Conservation (phyloP, 2,113 vertebrate genomes). For the Phalacrocorax carbo region DNA sequence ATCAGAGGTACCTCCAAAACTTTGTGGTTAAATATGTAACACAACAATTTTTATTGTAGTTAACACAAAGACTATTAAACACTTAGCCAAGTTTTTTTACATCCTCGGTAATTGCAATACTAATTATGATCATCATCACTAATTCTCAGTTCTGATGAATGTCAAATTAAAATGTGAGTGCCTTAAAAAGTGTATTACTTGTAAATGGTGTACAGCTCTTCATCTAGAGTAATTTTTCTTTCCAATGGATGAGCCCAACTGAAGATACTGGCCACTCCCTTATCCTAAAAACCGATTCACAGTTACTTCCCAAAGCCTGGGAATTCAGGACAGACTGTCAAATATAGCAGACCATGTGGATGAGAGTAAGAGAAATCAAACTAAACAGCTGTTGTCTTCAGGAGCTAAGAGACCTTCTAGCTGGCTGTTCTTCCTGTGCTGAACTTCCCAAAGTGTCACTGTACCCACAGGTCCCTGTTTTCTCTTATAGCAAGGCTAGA, state of each 20-base stretch:
- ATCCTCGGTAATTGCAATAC: background rate
- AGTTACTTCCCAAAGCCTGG: background rate
- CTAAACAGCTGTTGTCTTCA: background rate
- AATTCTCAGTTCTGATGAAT: background rate
- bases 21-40: background rate
- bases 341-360: background rate
- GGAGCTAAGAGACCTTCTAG: background rate
- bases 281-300: background rate
- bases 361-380: background rate
- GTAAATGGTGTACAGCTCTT: background rate
- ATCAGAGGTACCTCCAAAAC: background rate
- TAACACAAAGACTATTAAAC: background rate
- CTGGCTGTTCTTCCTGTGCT: background rate
- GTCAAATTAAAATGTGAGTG: background rate
- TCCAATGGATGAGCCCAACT: background rate
- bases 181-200: background rate
- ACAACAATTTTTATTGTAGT: background rate
- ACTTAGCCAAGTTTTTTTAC: background rate
- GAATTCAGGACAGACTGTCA: background rate
- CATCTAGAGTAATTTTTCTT: background rate
- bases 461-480: background rate
- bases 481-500: background rate
- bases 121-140: background rate
- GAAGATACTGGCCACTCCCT: background rate
- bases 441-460: background rate